Evolutionary conservation across 2,113 vertebrate species (phyloP).

Genomic region (Antechinus stuartii): DNA sequence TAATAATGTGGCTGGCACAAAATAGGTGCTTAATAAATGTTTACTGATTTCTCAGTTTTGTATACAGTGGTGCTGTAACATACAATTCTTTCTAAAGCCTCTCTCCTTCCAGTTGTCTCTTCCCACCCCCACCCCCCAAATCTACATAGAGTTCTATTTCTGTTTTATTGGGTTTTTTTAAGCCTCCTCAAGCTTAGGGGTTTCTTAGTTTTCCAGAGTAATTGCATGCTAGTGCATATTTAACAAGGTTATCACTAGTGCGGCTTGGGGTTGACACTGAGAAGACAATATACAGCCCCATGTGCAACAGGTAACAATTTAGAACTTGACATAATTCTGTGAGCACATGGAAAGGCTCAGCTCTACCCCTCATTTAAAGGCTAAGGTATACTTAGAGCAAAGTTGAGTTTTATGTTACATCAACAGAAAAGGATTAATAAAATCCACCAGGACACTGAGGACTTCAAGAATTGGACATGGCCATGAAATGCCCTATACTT

Average conservation of each 20-base stretch:
- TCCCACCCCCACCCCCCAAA: background rate
- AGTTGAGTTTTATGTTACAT: background rate
- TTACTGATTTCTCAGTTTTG: background rate
- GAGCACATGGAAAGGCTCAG: background rate
- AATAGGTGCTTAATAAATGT: background rate
- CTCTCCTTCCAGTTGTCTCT: no score
- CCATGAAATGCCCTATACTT: slow-evolving; percentile 19
- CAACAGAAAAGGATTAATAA: background rate
- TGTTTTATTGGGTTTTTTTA: slow-evolving; percentile 75
- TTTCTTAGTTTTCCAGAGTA: slow-evolving; percentile 75
- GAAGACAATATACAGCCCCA: slow-evolving; percentile 58
- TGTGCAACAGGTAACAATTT: slow-evolving; percentile 35
- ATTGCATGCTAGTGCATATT: slow-evolving; percentile 79
- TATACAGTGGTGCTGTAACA: background rate
- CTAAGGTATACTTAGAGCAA: slow-evolving; percentile 13
- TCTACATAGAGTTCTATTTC: slow-evolving; percentile 42
- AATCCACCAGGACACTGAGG: slow-evolving; percentile 2
- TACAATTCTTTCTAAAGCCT: background rate
- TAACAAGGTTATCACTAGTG: slow-evolving; percentile 81
- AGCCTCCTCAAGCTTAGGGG: slow-evolving; percentile 64
- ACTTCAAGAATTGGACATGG: background rate
- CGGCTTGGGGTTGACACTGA: slow-evolving; percentile 73
- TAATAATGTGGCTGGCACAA: background rate
- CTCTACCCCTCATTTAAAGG: slow-evolving; percentile 16
- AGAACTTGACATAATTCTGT: slow-evolving; percentile 50